These are phyloP conservation scores for Mycalesis mineus DNA, from an alignment of 2,888 invertebrate species.

Conservation along the genomic window DNA sequence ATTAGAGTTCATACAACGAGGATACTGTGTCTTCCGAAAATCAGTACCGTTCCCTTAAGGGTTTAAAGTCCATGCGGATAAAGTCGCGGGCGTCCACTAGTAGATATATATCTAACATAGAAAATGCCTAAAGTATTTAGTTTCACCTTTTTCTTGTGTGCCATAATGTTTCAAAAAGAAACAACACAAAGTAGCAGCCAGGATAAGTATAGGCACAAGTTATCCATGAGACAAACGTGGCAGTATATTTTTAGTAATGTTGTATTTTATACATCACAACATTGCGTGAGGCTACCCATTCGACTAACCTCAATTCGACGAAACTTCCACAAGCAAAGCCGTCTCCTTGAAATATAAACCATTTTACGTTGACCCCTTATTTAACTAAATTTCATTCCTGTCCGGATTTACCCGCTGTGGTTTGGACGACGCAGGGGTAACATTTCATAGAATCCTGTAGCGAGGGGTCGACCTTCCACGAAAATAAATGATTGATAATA, in stretches of 20 bases:
- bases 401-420: conserved; percentile 1
- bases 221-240: too few relatives aligned
- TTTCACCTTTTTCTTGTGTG: too few relatives aligned
- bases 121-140: too few relatives aligned
- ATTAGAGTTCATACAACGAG: too few relatives aligned
- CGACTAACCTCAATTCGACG: conserved; percentile 9
- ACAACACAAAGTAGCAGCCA: too few relatives aligned
- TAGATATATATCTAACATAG: too few relatives aligned
- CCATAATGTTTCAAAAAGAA: too few relatives aligned
- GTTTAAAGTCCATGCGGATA: too few relatives aligned
- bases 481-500: conserved; percentile 2
- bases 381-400: neutral
- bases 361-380: neutral
- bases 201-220: too few relatives aligned
- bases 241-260: neutral
- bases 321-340: conserved; percentile 4
- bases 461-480: conserved; percentile 14
- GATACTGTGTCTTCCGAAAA: too few relatives aligned
- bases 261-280: neutral
- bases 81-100: too few relatives aligned
- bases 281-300: conserved; percentile 2
- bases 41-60: too few relatives aligned
- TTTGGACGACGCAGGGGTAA: conserved; percentile 9
- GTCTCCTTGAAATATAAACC: neutral
- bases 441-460: conserved; percentile 17